These are phyloP conservation scores for Ctenodactylus gundi DNA, from an alignment of 2,113 vertebrate species.

Conservation along the genomic window DNA sequence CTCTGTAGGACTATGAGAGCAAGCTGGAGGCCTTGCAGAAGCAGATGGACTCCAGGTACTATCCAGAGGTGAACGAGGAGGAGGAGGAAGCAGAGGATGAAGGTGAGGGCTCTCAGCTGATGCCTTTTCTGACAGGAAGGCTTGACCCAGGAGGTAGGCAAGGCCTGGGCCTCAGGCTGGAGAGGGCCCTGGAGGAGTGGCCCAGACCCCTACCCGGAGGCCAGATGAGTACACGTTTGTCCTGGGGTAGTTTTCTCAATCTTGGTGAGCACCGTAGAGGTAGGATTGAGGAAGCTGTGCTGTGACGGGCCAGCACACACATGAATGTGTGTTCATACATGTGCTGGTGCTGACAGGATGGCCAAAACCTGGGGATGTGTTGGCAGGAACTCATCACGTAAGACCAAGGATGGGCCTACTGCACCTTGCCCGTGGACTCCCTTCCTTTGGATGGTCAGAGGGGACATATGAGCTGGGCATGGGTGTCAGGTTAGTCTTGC, in stretches of 20 bases:
- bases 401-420: background rate
- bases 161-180: background rate
- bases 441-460: background rate
- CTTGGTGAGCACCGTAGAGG: background rate
- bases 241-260: background rate
- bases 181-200: background rate
- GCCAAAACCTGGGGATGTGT: background rate
- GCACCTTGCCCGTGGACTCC: background rate
- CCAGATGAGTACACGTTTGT: background rate
- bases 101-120: slow-evolving; percentile 82
- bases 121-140: background rate
- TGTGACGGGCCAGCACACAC: too few species aligned
- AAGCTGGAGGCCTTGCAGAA: slow-evolving; percentile 96
- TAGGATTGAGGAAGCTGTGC: background rate
- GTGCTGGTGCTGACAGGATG: background rate
- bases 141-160: rapidly evolving
- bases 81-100: slow-evolving; percentile 96
- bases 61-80: slow-evolving; percentile 91
- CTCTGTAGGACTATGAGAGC: slow-evolving; percentile 95
- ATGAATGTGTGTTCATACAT: rapidly evolving
- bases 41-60: slow-evolving; percentile 95
- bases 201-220: background rate
- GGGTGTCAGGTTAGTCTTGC: background rate
- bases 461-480: too few species aligned
- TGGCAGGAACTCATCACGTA: background rate